phyloP scores from a whole-genome alignment of 2,113 vertebrate genomes.

The Oenanthe oenanthe region DNA sequence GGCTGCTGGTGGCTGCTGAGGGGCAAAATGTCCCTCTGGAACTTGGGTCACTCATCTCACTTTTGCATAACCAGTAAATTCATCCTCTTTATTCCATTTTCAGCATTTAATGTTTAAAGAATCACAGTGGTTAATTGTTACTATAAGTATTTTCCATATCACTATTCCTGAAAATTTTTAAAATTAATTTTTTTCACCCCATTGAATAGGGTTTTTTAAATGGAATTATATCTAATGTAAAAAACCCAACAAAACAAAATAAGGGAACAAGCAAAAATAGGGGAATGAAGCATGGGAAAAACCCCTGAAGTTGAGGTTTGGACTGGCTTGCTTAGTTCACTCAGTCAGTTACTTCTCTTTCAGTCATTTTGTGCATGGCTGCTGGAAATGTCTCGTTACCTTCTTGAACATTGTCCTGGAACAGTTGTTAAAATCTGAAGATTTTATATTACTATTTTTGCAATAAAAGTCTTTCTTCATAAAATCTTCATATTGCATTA shows the following conservation, averaged over 20 bases:
- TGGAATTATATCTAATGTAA: neutral
- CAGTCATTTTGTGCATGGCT: neutral
- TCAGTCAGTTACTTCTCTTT: neutral
- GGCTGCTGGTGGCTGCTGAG: neutral
- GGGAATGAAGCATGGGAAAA: neutral
- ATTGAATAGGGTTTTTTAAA: neutral
- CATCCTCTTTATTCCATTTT: neutral
- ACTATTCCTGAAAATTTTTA: neutral
- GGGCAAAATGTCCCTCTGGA: neutral
- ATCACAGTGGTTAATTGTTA: neutral
- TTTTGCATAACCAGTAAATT: neutral
- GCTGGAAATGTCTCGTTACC: neutral
- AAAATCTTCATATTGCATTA: neutral
- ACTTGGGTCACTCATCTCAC: neutral
- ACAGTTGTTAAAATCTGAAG: neutral
- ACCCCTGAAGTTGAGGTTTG: accelerated
- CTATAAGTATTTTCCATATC: neutral
- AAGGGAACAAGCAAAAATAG: neutral
- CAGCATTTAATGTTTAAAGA: neutral
- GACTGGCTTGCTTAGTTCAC: neutral
- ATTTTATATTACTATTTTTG: neutral
- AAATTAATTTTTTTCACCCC: neutral
- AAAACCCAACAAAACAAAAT: neutral
- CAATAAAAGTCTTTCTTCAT: neutral
- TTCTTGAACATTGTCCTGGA: neutral